Evolutionary conservation across 2,888 invertebrate species (phyloP).

Genomic region (Venusia cambrica): DNA sequence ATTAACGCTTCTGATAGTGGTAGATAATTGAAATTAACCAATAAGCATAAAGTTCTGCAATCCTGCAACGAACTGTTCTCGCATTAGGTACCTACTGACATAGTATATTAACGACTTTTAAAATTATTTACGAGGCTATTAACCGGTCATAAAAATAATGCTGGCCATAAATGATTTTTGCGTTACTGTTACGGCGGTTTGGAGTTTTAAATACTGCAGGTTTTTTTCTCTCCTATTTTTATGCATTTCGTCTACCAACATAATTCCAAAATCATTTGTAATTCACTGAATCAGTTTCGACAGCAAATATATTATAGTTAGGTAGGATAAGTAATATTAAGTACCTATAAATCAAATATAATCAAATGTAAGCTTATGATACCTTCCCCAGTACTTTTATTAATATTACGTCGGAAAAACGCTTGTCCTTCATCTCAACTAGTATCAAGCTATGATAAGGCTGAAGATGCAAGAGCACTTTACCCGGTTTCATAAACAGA

Average conservation of each 20-base stretch:
- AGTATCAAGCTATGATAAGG: too few species aligned
- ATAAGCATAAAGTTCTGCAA: slow-evolving; percentile 25
- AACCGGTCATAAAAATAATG: slow-evolving; percentile 37
- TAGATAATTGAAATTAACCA: slow-evolving; percentile 7
- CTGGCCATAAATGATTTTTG: slow-evolving; percentile 32
- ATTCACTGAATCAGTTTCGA: too few species aligned
- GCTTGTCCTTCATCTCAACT: too few species aligned
- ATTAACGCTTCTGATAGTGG: too few species aligned
- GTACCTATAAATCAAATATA: too few species aligned
- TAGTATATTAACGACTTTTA: slow-evolving; percentile 35
- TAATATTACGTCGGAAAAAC: too few species aligned
- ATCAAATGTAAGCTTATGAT: too few species aligned
- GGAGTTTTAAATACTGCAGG: slow-evolving; percentile 11
- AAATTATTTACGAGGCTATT: slow-evolving; percentile 36
- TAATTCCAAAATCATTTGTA: slow-evolving; percentile 2
- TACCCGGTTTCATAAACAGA: too few species aligned
- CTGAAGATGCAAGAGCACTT: too few species aligned
- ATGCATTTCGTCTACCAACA: slow-evolving; percentile 1
- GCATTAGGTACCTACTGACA: slow-evolving; percentile 26
- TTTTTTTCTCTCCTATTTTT: slow-evolving; percentile 6
- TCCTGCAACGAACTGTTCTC: slow-evolving; percentile 11
- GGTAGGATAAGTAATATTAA: too few species aligned
- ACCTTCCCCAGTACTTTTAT: too few species aligned
- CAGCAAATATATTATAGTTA: too few species aligned
- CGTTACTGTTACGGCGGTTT: slow-evolving; percentile 15